Base-by-base conservation (phyloP, 2,113 vertebrate species). In the Mellivora capensis region DNA sequence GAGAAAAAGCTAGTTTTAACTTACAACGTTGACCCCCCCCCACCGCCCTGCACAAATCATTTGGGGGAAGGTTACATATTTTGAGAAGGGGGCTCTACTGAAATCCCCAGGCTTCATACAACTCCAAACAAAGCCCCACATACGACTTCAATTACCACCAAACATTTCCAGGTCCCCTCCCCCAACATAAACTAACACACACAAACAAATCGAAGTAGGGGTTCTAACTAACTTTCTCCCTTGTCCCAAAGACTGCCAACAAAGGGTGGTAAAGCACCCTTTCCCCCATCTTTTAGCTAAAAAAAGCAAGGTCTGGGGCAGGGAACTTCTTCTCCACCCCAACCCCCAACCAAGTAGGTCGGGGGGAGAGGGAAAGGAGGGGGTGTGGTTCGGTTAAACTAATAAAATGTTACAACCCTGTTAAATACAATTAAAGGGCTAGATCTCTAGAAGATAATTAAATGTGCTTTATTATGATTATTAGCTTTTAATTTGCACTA, bases 371-470 rank as follows among this genome's bases (percentile, higher is more conserved):
- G 29, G 37, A 23, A 64, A 84, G 72, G 57, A n/a, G 93, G 87
- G 80, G 94, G 84, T 77, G 94, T 94, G 95, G 95, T 96, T 98
- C 96, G 97, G 95, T 98, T 88, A 96, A 97, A 96, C 97, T 94
- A 97, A 97, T 98, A 98, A 98, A 97, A 96, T 52, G 96, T 98
- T 98, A 98, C 96, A 98, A 96, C 97, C 96, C 97, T 86, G 96
- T 98, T 98, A 98, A 98, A 97, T 91, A 95, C 98, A 98, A 98
- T 98, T 97, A 98, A 97, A 98, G 97, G 94, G 97, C 93, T 98
- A 97, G 94, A 96, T 97, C 94, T 95, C 97, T 94, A 61, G 21
- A 97, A 98, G 98, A 98, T 96, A 98, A 98, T 98, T 98, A 98
- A 98, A 98, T 98, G 96, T 12, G 95, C 94, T 98, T 98, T 98